A percentile compares a stretch with the other conserved stretches of the same genome.
These are phyloP conservation scores for Phenacoccus solenopsis DNA, from an alignment of 1,140 invertebrate genomes.

Conservation along the genomic window DNA sequence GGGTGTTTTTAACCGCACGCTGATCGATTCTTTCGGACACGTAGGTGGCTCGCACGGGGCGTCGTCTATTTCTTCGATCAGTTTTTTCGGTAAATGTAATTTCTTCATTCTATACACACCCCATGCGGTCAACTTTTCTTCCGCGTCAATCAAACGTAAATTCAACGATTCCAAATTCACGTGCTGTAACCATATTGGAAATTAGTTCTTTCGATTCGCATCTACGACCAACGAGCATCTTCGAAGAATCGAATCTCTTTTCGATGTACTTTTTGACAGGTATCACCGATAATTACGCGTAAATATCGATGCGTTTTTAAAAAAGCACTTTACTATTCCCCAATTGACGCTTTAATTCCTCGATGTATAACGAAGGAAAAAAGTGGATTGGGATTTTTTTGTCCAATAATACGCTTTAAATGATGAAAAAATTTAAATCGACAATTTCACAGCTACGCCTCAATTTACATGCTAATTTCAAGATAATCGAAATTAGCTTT, in stretches of 20 bases:
- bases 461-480: too few species aligned
- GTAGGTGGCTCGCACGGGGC: slow-evolving; percentile 45
- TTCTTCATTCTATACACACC: slow-evolving; percentile 64
- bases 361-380: not conserved
- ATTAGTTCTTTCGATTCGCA: not conserved
- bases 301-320: not conserved
- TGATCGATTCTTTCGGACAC: slow-evolving; percentile 51
- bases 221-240: too few species aligned
- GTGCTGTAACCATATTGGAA: slow-evolving; percentile 24
- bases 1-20: slow-evolving; percentile 20
- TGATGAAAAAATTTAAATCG: too few species aligned
- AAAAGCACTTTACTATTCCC: not conserved
- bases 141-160: slow-evolving; percentile 55
- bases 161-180: slow-evolving; percentile 40
- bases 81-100: slow-evolving; percentile 52
- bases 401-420: too few species aligned
- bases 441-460: too few species aligned
- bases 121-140: slow-evolving; percentile 61
- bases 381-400: not conserved
- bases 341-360: not conserved
- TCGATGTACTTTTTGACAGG: not conserved
- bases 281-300: not conserved
- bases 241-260: not conserved
- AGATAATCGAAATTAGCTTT: too few species aligned
- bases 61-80: slow-evolving; percentile 63